These are phyloP conservation scores for Orchestia grillus DNA, from an alignment of 1,140 invertebrate genomes.

Conservation along the genomic window DNA sequence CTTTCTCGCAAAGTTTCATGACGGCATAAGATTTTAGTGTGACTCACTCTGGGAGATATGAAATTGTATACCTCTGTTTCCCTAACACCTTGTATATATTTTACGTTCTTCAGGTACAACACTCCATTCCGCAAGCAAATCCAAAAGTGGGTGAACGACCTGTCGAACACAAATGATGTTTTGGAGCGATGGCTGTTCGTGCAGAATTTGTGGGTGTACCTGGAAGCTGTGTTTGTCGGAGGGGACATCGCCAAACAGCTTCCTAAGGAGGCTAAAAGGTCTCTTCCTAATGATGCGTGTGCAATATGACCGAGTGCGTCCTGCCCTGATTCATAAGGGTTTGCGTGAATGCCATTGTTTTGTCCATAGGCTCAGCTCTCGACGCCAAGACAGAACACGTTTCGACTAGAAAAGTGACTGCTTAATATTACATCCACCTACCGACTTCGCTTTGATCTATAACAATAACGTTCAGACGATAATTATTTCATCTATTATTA, in stretches of 20 bases:
- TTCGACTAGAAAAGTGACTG: background rate
- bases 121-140: conserved; percentile 97
- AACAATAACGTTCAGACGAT: too few species aligned
- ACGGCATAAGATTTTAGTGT: too few species aligned
- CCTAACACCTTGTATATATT: background rate
- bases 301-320: background rate
- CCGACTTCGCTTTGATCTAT: background rate
- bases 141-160: conserved; percentile 93
- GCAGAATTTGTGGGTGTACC: conserved; percentile 98
- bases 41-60: too few species aligned
- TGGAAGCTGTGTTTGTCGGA: conserved; percentile 97
- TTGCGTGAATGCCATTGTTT: background rate
- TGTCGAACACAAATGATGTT: conserved; percentile 97
- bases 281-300: conserved; percentile 6
- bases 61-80: too few species aligned
- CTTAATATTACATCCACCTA: background rate
- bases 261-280: conserved; percentile 91
- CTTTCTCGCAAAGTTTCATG: too few species aligned
- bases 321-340: background rate
- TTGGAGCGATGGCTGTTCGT: conserved; percentile 95
- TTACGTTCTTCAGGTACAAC: conserved; percentile 81
- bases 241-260: conserved; percentile 98
- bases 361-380: background rate
- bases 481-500: too few species aligned
- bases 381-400: background rate